Conservation (phyloP, 2,113 vertebrate species). For the Pholis gunnellus region DNA sequence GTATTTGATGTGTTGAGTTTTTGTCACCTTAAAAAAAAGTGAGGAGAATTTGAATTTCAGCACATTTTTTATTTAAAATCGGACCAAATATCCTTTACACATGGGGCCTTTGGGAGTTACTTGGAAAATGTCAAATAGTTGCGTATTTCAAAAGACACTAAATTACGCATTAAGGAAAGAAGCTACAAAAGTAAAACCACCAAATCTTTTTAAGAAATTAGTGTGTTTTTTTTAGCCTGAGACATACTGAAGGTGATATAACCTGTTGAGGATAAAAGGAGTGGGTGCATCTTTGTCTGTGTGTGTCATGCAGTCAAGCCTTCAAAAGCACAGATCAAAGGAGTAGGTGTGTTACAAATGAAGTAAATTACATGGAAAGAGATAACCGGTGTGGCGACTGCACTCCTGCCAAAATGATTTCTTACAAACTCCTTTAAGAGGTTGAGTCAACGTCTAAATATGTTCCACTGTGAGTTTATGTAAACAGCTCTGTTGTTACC, state of each 20-base stretch:
- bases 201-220: background rate
- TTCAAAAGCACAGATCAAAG: constrained; percentile 66
- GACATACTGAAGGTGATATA: constrained; percentile 4
- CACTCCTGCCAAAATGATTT: constrained; percentile 59
- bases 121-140: background rate
- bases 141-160: background rate
- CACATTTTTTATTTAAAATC: background rate
- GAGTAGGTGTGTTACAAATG: constrained; percentile 51
- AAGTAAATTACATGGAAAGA: constrained; percentile 63
- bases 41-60: background rate
- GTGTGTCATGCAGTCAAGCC: constrained; percentile 31
- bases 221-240: background rate
- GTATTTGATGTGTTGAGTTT: no score
- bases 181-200: background rate
- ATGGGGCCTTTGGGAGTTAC: background rate
- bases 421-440: constrained; percentile 50
- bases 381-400: constrained; percentile 62
- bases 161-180: background rate
- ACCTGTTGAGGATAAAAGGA: constrained; percentile 24
- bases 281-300: constrained; percentile 29
- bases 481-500: constrained; percentile 33
- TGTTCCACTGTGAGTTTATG: constrained; percentile 42
- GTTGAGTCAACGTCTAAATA: constrained; percentile 59
- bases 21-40: no score
- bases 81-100: background rate